Evolutionary conservation across 2,888 invertebrate genomes (phyloP), one percentile per base, ranked within the genome.

Genomic region (Caenorhabditis sinica): DNA sequence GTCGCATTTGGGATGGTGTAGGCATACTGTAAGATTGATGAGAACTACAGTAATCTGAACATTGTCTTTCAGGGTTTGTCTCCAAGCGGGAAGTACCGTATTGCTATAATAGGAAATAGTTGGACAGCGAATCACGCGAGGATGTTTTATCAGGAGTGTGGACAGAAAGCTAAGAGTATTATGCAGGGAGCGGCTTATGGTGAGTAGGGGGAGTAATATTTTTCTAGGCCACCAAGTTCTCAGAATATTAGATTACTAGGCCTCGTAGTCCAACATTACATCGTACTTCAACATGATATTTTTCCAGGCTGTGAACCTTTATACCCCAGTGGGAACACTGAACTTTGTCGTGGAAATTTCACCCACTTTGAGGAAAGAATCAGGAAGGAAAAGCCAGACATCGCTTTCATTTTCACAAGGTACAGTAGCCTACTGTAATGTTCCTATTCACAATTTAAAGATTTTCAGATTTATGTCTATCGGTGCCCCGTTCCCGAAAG

Each of bases 241-340:
- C n/a, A n/a, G n/a, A n/a, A n/a, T n/a, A n/a, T n/a, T n/a, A n/a
- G n/a, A n/a, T n/a, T n/a, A n/a, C n/a, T n/a, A n/a, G n/a, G n/a
- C n/a, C n/a, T n/a, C n/a, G n/a, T n/a, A n/a, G n/a, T n/a, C n/a
- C n/a, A n/a, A n/a, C n/a, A n/a, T n/a, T n/a, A n/a, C 45, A 45
- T 15, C 15, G 17, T n/a, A 5, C 23, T 36, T 13, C 56, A 28
- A 28, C n/a, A n/a, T n/a, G n/a, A n/a, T n/a, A 28, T 56, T 9
- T 49, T 65, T 61, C 13, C 45, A 75, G 76, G 49, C 4, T 76
- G 76, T 51, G 76, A 76, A 40, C 49, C 76, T n/a, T 13, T 76
- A 6, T 76, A 60, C 30, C 76, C 76, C 2, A 68, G 20, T 23
- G 23, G 25, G 2, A 60, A 72, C n/a, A 43, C 17, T 1, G 28